phyloP scores from a whole-genome alignment of 2,113 vertebrate genomes.

The Plectropomus leopardus region DNA sequence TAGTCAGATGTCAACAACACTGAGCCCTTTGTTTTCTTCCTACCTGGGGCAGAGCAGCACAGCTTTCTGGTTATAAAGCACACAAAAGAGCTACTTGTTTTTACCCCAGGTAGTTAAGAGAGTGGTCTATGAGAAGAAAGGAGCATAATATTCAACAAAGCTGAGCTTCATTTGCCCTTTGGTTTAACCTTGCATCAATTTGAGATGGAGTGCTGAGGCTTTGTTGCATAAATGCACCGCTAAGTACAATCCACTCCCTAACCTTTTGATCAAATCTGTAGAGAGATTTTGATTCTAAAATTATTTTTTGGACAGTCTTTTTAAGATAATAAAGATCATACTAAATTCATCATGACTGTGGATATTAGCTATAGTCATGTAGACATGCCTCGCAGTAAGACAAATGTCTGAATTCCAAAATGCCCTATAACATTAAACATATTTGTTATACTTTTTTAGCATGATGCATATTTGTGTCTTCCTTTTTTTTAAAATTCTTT shows the following conservation, averaged over 20 bases:
- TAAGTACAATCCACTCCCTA: constrained; percentile 7
- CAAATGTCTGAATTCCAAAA: too few species aligned
- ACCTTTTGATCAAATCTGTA: constrained; percentile 11
- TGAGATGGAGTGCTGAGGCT: constrained; percentile 15
- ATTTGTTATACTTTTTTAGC: too few species aligned
- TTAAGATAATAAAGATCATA: too few species aligned
- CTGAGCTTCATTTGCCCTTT: constrained; percentile 16
- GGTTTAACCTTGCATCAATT: constrained; percentile 32
- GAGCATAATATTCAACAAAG: constrained; percentile 20
- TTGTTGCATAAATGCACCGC: constrained; percentile 23
- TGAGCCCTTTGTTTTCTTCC: constrained; percentile 60
- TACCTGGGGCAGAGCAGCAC: constrained; percentile 34
- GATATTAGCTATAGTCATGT: too few species aligned
- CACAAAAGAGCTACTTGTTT: constrained; percentile 41
- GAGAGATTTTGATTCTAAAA: not conserved
- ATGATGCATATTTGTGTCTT: too few species aligned
- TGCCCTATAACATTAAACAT: too few species aligned
- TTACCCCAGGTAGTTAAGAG: constrained; percentile 24
- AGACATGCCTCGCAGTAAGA: too few species aligned
- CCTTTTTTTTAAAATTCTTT: too few species aligned
- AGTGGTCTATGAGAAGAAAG: constrained; percentile 25
- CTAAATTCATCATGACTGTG: too few species aligned
- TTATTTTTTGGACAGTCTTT: constrained; percentile 15
- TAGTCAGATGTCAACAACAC: constrained; percentile 57
- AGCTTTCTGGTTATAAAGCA: constrained; percentile 5